Percentiles rank a stretch among this genome's conserved stretches.
Evolutionary conservation across 2,113 vertebrate genomes (phyloP).

Genomic region (Zosterops pallidus): DNA sequence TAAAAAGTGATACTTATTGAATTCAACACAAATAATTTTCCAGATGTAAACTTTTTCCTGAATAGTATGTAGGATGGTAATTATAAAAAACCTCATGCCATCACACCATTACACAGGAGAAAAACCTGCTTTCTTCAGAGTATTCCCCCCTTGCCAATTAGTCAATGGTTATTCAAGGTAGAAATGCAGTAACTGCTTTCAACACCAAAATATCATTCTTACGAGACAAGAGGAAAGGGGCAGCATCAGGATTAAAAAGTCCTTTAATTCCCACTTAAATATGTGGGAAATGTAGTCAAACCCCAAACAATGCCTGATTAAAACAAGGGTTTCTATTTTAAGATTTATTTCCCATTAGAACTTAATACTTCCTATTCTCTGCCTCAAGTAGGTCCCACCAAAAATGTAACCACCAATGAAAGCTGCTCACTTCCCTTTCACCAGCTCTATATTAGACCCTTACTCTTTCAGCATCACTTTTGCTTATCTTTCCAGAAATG

Average conservation of each 20-base stretch:
- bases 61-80: background rate
- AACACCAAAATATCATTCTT: background rate
- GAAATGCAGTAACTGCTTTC: background rate
- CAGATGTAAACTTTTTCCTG: background rate
- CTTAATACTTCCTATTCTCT: background rate
- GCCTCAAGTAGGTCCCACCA: background rate
- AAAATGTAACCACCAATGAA: background rate
- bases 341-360: background rate
- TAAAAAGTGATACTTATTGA: background rate
- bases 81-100: background rate
- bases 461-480: background rate
- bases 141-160: background rate
- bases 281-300: background rate
- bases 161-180: background rate
- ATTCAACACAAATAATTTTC: background rate
- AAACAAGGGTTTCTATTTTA: conserved; percentile 23
- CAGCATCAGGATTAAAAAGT: background rate
- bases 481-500: background rate
- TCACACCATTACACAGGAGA: background rate
- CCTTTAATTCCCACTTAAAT: background rate
- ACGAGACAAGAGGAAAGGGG: background rate
- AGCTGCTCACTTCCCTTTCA: background rate
- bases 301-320: background rate
- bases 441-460: background rate
- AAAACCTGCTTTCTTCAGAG: background rate